Evolutionary conservation across 1,140 invertebrate genomes (phyloP).

Genomic region (Zaprionus ornatus): DNA sequence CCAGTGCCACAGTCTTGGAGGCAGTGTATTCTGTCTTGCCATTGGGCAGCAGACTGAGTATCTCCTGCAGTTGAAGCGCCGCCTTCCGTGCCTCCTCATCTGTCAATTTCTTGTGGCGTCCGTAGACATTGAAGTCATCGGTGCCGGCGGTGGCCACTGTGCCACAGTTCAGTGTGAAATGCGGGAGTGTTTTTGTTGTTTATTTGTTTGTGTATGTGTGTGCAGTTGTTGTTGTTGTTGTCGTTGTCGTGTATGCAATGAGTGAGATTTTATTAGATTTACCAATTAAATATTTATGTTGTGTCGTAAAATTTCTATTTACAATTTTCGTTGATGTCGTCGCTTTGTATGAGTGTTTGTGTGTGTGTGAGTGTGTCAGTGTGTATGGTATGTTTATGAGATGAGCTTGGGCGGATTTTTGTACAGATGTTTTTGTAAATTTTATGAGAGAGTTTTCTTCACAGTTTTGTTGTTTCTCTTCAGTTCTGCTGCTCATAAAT

Average conservation of each 20-base stretch:
- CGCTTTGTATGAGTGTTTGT: slow-evolving; percentile 17
- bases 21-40: slow-evolving; percentile 80
- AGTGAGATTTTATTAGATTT: slow-evolving; percentile 78
- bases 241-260: slow-evolving; percentile 67
- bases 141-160: slow-evolving; percentile 51
- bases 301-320: slow-evolving; percentile 54
- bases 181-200: slow-evolving; percentile 26
- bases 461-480: slow-evolving; percentile 1
- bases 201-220: slow-evolving; percentile 22
- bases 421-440: slow-evolving; percentile 16
- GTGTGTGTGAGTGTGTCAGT: slow-evolving; percentile 7
- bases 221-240: slow-evolving; percentile 39
- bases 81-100: slow-evolving; percentile 73
- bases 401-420: slow-evolving; percentile 19
- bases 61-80: slow-evolving; percentile 74
- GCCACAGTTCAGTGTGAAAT: slow-evolving; percentile 23
- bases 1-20: slow-evolving; percentile 72
- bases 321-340: slow-evolving; percentile 42
- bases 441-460: slow-evolving; percentile 2
- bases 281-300: slow-evolving; percentile 64
- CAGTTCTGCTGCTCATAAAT: slow-evolving; percentile 12
- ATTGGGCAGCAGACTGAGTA: slow-evolving; percentile 72
- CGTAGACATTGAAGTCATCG: slow-evolving; percentile 80
- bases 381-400: slow-evolving; percentile 1
- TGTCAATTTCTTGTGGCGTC: slow-evolving; percentile 72